These are phyloP conservation scores for Phenganax marumi DNA, from an alignment of 92 coral and sea anemone genomes.

Conservation along the genomic window DNA sequence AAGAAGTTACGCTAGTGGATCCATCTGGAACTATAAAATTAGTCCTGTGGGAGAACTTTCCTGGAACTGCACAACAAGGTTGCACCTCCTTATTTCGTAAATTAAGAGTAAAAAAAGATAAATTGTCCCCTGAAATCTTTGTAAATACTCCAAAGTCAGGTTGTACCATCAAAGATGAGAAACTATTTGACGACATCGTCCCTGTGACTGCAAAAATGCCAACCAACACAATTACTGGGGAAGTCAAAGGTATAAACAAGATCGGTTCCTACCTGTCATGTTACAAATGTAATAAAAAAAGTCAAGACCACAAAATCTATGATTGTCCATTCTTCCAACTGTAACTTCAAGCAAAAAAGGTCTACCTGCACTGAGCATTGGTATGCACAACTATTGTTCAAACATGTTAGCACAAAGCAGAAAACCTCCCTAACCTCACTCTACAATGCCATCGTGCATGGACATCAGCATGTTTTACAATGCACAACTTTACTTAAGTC, in stretches of 20 bases:
- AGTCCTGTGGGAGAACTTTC: neutral
- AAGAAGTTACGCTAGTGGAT: neutral
- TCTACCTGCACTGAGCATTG: neutral
- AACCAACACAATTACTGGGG: slow-evolving; percentile 1
- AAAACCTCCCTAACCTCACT: slow-evolving; percentile 1
- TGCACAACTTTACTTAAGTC: too few relatives aligned
- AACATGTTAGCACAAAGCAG: neutral
- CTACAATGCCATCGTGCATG: slow-evolving; percentile 1
- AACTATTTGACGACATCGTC: neutral
- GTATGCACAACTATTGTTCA: neutral
- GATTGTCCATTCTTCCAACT: neutral
- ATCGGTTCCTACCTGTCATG: neutral
- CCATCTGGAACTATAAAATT: neutral
- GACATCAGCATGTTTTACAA: too few relatives aligned
- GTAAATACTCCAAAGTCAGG: slow-evolving; percentile 6
- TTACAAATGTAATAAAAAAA: slow-evolving; percentile 23
- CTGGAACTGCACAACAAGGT: neutral
- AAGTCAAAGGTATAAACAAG: slow-evolving; percentile 31
- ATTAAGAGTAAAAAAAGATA: neutral
- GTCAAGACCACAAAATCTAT: neutral
- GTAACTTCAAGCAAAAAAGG: slow-evolving; percentile 1
- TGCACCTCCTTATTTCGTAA: neutral
- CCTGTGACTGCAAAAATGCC: slow-evolving; percentile 28
- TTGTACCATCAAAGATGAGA: neutral
- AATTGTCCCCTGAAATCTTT: neutral